Base-by-base conservation (phyloP, 2,797 vertebrate species). In the Chaenodraco wilsoni region DNA sequence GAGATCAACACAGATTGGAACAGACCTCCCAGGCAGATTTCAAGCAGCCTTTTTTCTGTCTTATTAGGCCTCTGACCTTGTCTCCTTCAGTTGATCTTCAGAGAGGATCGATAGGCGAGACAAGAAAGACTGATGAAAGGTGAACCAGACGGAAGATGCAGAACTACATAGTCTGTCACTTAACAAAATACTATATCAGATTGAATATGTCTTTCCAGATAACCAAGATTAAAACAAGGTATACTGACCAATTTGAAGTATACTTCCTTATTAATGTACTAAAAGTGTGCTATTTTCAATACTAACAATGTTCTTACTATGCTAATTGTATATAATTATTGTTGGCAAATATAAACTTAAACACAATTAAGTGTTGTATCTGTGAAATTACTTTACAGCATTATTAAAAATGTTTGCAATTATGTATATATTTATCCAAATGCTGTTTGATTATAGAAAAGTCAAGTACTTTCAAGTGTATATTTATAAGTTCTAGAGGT, bases 91-190 rank as follows among this genome's bases (percentile, higher is more conserved):
- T 77, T 64, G 82, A 72, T 84, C 69, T 31, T 70, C 66, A 78
- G 77, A 82, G 67, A 62, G 21, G 59, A 88, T 90, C 80, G 8
- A 89, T 88, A 85, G 43, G 82, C 3, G 2, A 82, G 75, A 72
- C 27, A 44, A 78, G 76, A 78, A 77, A 82, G 60, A 72, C 11
- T 45, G 54, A 73, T 27, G 65, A 63, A 72, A 50, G 78, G n/a
- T 62, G 40, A 76, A 58, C 37, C 46, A 43, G 62, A 73, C 43
- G 23, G 48, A 70, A 64, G 58, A 70, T 40, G 27, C 43, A 74
- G 51, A 83, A 56, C 40, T 49, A 49, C 49, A 56, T 10, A 49
- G 57, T 21, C 70, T 43, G 48, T 76, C 51, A 48, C 45, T 27
- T 27, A 27, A 52, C 48, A 12, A 45, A 12, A 56, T 49, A 46